Percentiles rank a stretch among this genome's conserved stretches.
These are phyloP conservation scores for Reticulitermes speratus DNA, from an alignment of 1,140 invertebrate genomes.

Conservation along the genomic window DNA sequence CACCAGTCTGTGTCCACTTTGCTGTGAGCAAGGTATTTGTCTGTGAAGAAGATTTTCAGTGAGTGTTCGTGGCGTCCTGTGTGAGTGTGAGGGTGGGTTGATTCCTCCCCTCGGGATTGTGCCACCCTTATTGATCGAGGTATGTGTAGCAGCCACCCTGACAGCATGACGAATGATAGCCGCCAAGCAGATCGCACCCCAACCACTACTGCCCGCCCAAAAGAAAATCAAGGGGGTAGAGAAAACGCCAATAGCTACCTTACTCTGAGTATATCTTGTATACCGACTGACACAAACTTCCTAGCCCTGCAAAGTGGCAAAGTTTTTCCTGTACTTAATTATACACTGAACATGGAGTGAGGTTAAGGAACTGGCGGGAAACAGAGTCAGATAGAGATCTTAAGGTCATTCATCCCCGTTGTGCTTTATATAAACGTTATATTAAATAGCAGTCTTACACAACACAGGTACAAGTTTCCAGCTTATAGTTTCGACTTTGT, in stretches of 20 bases:
- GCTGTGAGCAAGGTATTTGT: background rate
- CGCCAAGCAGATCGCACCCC: background rate
- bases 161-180: constrained; percentile 10
- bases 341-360: too few species aligned
- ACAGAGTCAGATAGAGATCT: too few species aligned
- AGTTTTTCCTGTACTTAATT: too few species aligned
- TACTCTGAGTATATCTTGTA: too few species aligned
- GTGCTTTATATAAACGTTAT: too few species aligned
- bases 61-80: background rate
- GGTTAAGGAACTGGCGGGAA: too few species aligned
- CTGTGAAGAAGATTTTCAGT: background rate
- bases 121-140: constrained; percentile 16
- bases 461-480: too few species aligned
- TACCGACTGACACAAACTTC: too few species aligned
- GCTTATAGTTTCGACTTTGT: too few species aligned
- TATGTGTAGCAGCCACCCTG: constrained; percentile 1
- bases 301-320: too few species aligned
- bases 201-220: background rate
- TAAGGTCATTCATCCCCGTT: too few species aligned
- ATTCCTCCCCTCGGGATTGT: background rate
- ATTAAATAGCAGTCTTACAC: too few species aligned
- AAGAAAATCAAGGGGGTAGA: background rate
- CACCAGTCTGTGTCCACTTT: background rate
- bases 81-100: background rate
- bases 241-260: background rate